These are phyloP conservation scores for Albula glossodonta DNA, from an alignment of 2,113 vertebrate species.

Conservation along the genomic window DNA sequence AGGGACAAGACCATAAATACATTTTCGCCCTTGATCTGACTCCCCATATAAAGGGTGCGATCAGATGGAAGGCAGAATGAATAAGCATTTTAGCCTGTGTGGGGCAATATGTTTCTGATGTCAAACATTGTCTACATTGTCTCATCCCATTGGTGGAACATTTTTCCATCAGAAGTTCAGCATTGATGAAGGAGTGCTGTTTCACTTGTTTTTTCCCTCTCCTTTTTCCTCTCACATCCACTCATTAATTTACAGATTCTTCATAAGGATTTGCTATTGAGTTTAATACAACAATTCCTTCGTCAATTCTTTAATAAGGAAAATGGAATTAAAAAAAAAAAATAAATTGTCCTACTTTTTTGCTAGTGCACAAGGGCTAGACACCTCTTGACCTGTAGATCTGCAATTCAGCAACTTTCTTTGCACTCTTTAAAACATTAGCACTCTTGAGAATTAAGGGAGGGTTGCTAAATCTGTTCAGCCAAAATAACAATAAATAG, in stretches of 20 bases:
- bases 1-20: not conserved
- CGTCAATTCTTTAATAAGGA: not conserved
- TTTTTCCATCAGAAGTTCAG: not conserved
- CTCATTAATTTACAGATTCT: not conserved
- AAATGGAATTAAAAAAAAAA: too few species aligned
- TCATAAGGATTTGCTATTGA: not conserved
- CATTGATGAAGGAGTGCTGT: not conserved
- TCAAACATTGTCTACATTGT: not conserved
- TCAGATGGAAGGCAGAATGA: not conserved
- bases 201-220: not conserved
- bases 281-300: not conserved
- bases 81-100: not conserved
- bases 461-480: too few species aligned
- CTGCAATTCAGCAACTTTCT: too few species aligned
- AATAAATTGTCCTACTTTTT: too few species aligned
- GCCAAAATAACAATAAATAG: too few species aligned
- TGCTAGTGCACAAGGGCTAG: too few species aligned
- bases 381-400: too few species aligned
- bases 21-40: not conserved
- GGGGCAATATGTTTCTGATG: not conserved
- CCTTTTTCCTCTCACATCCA: not conserved
- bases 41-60: slow-evolving; percentile 5
- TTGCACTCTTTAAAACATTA: too few species aligned
- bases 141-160: not conserved
- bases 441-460: too few species aligned